Conservation (phyloP, 2,113 vertebrate genomes). For the Pogonocichla stellata region DNA sequence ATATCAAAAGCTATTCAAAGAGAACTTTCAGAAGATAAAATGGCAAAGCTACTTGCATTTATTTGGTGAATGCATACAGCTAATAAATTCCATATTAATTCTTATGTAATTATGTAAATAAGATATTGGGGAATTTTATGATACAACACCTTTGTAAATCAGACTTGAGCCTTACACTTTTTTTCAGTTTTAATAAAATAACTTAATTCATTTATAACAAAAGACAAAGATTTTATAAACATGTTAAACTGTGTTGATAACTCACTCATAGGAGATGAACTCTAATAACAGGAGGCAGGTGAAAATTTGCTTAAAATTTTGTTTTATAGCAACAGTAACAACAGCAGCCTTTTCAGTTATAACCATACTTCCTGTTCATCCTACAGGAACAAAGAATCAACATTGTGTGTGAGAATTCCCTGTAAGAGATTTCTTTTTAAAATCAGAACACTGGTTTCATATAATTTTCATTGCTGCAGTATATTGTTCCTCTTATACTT, state of each 20-base stretch:
- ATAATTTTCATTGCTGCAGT: neutral
- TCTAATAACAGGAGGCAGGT: neutral
- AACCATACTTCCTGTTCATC: neutral
- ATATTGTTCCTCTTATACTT: neutral
- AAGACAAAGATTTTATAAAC: neutral
- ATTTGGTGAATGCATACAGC: neutral
- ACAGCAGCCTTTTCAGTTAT: neutral
- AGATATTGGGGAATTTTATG: neutral
- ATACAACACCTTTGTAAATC: neutral
- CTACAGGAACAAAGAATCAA: neutral
- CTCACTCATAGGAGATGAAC: neutral
- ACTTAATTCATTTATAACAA: neutral
- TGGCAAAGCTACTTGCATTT: neutral
- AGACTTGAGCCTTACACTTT: neutral
- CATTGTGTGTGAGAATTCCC: neutral
- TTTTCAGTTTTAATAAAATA: neutral
- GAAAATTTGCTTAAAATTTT: neutral
- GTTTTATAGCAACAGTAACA: neutral
- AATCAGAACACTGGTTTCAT: neutral
- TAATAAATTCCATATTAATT: neutral
- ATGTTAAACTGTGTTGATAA: neutral
- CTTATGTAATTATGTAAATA: neutral
- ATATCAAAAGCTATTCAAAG: neutral
- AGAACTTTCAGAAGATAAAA: neutral
- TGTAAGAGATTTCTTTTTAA: neutral